A percentile compares a stretch with the other conserved stretches of the same genome.
phyloP scores from a whole-genome alignment of 2,113 vertebrate genomes.

The Nipponia nippon region DNA sequence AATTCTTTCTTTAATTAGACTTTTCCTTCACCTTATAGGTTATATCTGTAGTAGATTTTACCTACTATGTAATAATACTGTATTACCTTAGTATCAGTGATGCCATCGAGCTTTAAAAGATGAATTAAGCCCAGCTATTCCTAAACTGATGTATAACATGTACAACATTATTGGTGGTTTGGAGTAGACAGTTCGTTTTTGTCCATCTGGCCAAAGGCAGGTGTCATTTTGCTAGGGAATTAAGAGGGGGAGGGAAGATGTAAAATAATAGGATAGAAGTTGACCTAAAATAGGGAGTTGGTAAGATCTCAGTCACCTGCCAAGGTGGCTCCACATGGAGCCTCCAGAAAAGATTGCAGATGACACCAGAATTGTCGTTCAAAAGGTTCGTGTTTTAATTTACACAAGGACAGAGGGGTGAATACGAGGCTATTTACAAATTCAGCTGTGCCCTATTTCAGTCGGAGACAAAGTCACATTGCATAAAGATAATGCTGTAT shows the following conservation, averaged over 20 bases:
- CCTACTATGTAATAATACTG: not conserved
- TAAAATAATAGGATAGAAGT: not conserved
- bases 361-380: not conserved
- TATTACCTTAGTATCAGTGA: not conserved
- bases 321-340: not conserved
- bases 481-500: constrained; percentile 2
- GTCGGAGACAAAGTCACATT: constrained; percentile 59
- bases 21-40: not conserved
- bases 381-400: constrained; percentile 40
- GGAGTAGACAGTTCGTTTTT: not conserved
- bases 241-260: not conserved
- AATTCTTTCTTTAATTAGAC: not conserved
- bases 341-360: not conserved
- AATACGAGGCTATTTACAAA: constrained; percentile 22
- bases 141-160: not conserved
- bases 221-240: not conserved
- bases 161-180: not conserved
- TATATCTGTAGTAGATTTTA: not conserved
- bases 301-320: not conserved
- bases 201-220: not conserved
- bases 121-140: not conserved
- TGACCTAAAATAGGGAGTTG: not conserved
- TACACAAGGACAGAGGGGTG: constrained; percentile 39
- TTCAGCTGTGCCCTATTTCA: constrained; percentile 57
- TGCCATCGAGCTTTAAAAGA: not conserved